Evolutionary conservation across 2,113 vertebrate species (phyloP).

Genomic region (Proterorhinus semilunaris): DNA sequence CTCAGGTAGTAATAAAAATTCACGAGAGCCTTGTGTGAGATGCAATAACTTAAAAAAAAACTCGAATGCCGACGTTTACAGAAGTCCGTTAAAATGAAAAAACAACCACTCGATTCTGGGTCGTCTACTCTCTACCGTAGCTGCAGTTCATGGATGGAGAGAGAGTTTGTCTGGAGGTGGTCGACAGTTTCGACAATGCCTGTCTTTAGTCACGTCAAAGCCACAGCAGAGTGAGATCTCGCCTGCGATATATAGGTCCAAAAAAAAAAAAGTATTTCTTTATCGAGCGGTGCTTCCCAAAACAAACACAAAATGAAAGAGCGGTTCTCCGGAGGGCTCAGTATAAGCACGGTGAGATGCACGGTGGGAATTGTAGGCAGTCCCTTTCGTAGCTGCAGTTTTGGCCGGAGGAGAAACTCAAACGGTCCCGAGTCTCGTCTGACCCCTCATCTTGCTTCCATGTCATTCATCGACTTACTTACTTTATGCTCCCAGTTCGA

Average conservation of each 20-base stretch:
- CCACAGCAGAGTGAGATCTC: slow-evolving; percentile 8
- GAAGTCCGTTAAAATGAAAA: slow-evolving; percentile 5
- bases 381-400: slow-evolving; percentile 16
- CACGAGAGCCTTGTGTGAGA: slow-evolving; percentile 32
- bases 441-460: slow-evolving; percentile 7
- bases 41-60: slow-evolving; percentile 5
- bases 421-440: slow-evolving; percentile 1
- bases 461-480: slow-evolving; percentile 22
- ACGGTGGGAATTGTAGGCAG: slow-evolving; percentile 32
- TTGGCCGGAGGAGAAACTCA: neutral
- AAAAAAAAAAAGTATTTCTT: slow-evolving; percentile 21
- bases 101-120: slow-evolving; percentile 13
- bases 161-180: slow-evolving; percentile 10
- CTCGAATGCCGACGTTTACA: slow-evolving; percentile 7
- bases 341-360: slow-evolving; percentile 44
- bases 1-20: slow-evolving; percentile 29
- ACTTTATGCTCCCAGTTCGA: neutral
- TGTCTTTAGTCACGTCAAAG: neutral
- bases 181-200: slow-evolving; percentile 13
- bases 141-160: slow-evolving; percentile 38
- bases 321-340: slow-evolving; percentile 49
- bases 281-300: slow-evolving; percentile 36
- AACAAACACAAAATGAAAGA: slow-evolving; percentile 2
- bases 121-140: slow-evolving; percentile 38
- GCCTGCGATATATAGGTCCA: slow-evolving; percentile 15